Evolutionary conservation across 2,113 vertebrate species (phyloP), one percentile per base, ranked within the genome.

Genomic region (Todiramphus chloris): DNA sequence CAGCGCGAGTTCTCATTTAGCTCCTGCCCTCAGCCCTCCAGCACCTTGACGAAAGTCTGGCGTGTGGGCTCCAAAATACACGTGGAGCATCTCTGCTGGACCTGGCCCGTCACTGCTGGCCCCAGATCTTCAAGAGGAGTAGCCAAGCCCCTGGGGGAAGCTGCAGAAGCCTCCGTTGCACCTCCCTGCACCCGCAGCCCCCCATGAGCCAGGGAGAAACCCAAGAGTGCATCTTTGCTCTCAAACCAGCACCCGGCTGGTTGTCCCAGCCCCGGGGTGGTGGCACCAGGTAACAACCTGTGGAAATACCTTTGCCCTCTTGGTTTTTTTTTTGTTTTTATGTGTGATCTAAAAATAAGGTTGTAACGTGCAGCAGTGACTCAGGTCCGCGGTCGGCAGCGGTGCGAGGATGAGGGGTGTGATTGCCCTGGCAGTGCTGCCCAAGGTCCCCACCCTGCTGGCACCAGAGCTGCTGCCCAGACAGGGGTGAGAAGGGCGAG

Each of bases 11-110:
- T 69, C 23, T 16, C 48, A 4, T 80, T 63, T 31, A 69, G 50
- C 63, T 39, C 8, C 86, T 19, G 1, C 14, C 37, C 53, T 60
- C 60, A 62, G 13, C 67, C 80, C 46, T 67, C 5, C 6, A 60
- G 79, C 74, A 5, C 41, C 87, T 39, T 6, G 31, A 41, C n/a
- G 31, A 8, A 21, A 66, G 72, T 44, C 44, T n/a, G 8, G 23
- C 68, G n/a, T 30, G 16, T 30, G 16, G 43, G 33, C 8, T 44
- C 33, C 73, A 43, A 73, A 78, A 68, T 50, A 27, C 2, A 31
- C 0, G 3, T 23, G 60, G 19, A 39, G 28, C 2, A 0, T 63
- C 63, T 46, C 7, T 62, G 53, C 12, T 5, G 33, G 28, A 15
- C 31, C 58, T 56, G 51, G 50, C 11, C 28, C 37, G 41, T 7